Conservation (phyloP, 2,113 vertebrate genomes). For the Dissostichus mawsoni region DNA sequence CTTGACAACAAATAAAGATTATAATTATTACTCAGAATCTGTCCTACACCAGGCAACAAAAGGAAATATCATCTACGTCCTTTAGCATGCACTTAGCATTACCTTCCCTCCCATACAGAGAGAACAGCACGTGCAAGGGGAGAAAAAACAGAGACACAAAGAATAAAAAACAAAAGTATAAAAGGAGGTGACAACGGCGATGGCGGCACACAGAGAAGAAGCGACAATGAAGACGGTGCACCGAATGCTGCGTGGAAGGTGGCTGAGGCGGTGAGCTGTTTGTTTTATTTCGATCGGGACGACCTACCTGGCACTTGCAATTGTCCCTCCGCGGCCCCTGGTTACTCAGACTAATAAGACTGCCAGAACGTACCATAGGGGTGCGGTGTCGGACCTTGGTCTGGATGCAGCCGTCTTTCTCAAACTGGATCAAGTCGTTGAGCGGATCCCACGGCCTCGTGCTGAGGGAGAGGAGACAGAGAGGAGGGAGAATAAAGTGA, state of each 20-base stretch:
- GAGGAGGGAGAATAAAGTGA: conserved; percentile 2
- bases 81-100: conserved; percentile 27
- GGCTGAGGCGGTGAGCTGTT: conserved; percentile 58
- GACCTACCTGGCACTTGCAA: conserved; percentile 81
- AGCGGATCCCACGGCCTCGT: conserved; percentile 98
- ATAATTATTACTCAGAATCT: not conserved
- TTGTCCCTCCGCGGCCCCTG: conserved; percentile 87
- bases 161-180: conserved; percentile 21
- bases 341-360: conserved; percentile 90
- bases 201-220: conserved; percentile 38
- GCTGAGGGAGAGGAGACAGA: conserved; percentile 77
- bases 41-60: not conserved
- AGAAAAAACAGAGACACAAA: not conserved
- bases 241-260: conserved; percentile 55
- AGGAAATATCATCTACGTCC: not conserved
- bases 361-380: conserved; percentile 95
- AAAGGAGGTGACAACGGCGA: conserved; percentile 21
- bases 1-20: too few relatives aligned
- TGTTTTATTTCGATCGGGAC: conserved; percentile 35
- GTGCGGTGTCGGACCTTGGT: conserved; percentile 98
- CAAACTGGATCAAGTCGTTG: conserved; percentile 98
- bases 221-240: conserved; percentile 48
- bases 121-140: conserved; percentile 37
- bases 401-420: conserved; percentile 96
- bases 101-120: conserved; percentile 5